Evolutionary conservation across 2,888 invertebrate species (phyloP).

Genomic region (Drosophila paracracens): DNA sequence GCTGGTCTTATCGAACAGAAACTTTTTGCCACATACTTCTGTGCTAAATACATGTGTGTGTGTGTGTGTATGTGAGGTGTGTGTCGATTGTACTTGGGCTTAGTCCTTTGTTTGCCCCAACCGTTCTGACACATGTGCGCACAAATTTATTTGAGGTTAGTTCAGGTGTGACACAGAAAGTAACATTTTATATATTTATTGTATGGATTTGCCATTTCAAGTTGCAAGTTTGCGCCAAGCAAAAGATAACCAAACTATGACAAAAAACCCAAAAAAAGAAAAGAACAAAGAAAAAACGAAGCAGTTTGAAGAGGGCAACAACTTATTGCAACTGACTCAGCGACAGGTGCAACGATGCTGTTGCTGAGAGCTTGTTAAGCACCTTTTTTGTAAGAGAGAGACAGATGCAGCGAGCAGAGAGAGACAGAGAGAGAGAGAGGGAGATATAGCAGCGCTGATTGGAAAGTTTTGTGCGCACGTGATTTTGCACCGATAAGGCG

Average conservation of each 20-base stretch:
- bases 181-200: constrained; percentile 81
- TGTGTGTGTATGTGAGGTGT: constrained; percentile 10
- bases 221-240: constrained; percentile 61
- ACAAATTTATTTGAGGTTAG: constrained; percentile 81
- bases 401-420: not conserved
- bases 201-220: constrained; percentile 80
- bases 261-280: constrained; percentile 39
- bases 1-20: constrained; percentile 59
- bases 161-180: constrained; percentile 78
- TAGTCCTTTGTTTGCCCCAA: constrained; percentile 50
- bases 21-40: constrained; percentile 57
- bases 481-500: constrained; percentile 67
- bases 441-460: constrained; percentile 58
- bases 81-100: constrained; percentile 24
- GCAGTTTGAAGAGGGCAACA: constrained; percentile 14
- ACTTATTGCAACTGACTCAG: constrained; percentile 65
- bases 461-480: constrained; percentile 80
- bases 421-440: not conserved
- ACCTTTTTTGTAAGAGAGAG: constrained; percentile 41
- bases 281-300: not conserved
- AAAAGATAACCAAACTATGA: constrained; percentile 69
- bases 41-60: not conserved
- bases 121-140: constrained; percentile 67
- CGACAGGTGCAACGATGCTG: constrained; percentile 42
- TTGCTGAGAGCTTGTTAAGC: constrained; percentile 75